Conservation (phyloP, 2,113 vertebrate species). For the Macquaria ambigua region DNA sequence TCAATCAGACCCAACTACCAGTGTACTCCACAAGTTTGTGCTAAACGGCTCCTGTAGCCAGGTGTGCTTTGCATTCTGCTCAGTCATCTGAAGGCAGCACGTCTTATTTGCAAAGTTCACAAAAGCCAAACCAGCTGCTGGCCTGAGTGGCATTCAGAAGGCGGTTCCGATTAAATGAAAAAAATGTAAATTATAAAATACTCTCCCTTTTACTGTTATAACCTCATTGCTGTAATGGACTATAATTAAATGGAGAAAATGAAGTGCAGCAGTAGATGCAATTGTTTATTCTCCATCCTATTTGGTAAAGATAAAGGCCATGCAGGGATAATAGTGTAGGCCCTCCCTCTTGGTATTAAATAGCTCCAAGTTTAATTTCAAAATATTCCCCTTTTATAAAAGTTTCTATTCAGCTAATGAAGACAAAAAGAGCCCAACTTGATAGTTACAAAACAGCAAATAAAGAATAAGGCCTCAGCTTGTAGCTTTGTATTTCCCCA, state of each 20-base stretch:
- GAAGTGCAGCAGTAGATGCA: conserved; percentile 19
- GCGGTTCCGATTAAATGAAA: not conserved
- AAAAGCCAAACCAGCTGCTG: not conserved
- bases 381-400: conserved; percentile 40
- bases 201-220: conserved; percentile 20
- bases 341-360: not conserved
- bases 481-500: conserved; percentile 53
- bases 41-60: no score
- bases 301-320: conserved; percentile 42
- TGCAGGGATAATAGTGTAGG: conserved; percentile 4
- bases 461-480: conserved; percentile 38
- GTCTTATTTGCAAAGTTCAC: not conserved
- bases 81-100: no score
- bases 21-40: no score
- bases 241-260: conserved; percentile 44
- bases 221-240: conserved; percentile 50
- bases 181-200: conserved; percentile 1
- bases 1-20: no score
- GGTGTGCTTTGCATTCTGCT: no score
- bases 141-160: conserved; percentile 18
- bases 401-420: conserved; percentile 41
- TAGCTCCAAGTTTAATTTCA: conserved; percentile 33
- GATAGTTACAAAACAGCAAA: conserved; percentile 45
- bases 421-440: conserved; percentile 35
- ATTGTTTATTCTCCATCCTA: conserved; percentile 24